Evolutionary conservation across 2,797 vertebrate species (phyloP).

Genomic region (Paedocypris micromegethes): DNA sequence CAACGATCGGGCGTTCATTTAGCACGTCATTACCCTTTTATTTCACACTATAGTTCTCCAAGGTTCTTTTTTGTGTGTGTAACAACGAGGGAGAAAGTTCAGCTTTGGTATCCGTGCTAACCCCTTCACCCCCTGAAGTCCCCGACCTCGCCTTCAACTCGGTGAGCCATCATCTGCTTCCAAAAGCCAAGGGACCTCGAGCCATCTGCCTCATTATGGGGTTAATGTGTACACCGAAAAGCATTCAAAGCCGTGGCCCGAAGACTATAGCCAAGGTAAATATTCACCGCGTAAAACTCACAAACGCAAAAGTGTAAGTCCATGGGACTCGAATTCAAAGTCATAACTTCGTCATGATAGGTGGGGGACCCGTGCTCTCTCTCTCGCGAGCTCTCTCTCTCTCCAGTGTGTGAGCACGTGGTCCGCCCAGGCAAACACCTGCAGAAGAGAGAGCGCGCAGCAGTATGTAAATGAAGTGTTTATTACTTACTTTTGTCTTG

Average conservation of each 20-base stretch:
- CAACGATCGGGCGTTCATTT: neutral
- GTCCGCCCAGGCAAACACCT: conserved; percentile 65
- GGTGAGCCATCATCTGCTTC: conserved; percentile 27
- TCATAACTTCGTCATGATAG: conserved; percentile 50
- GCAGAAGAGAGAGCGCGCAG: conserved; percentile 47
- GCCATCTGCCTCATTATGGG: conserved; percentile 50
- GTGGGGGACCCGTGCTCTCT: conserved; percentile 41
- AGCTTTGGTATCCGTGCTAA: conserved; percentile 50
- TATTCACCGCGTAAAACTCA: conserved; percentile 43
- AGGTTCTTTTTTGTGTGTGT: conserved; percentile 1
- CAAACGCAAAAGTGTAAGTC: conserved; percentile 34
- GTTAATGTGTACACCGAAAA: conserved; percentile 52
- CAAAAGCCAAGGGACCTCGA: conserved; percentile 45
- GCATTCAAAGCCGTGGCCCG: conserved; percentile 34
- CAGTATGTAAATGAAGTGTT: conserved; percentile 58
- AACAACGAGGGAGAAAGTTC: conserved; percentile 58
- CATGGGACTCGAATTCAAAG: conserved; percentile 44
- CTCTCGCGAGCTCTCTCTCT: conserved; percentile 43
- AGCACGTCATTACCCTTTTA: neutral
- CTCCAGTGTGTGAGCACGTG: conserved; percentile 63
- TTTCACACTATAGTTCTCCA: conserved; percentile 7
- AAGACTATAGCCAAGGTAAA: conserved; percentile 46
- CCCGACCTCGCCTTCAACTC: conserved; percentile 64
- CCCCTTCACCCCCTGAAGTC: conserved; percentile 59
- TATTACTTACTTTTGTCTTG: conserved; percentile 63